A percentile compares a stretch with the other conserved stretches of the same genome.
phyloP scores from a whole-genome alignment of 2,888 invertebrate genomes.

The Pilophorus perplexus region DNA sequence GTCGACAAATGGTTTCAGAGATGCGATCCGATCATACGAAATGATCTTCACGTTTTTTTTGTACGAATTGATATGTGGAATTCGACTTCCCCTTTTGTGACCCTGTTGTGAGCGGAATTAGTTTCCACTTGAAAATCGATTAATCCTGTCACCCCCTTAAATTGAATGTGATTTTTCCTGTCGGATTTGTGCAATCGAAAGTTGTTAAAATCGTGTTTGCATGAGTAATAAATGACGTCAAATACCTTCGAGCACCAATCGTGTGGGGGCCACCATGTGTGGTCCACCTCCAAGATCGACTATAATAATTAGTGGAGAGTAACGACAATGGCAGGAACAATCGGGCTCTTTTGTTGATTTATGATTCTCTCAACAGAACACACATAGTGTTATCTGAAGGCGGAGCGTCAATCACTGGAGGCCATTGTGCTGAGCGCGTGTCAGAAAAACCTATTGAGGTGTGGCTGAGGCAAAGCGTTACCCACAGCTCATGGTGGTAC shows the following conservation, averaged over 20 bases:
- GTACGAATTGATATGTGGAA: no score
- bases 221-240: not conserved
- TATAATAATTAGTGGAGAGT: constrained; percentile 34
- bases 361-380: constrained; percentile 22
- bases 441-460: constrained; percentile 15
- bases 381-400: constrained; percentile 23
- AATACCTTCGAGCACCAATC: not conserved
- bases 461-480: not conserved
- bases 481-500: not conserved
- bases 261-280: constrained; percentile 34
- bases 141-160: no score
- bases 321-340: constrained; percentile 41
- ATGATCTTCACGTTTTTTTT: constrained; percentile 26
- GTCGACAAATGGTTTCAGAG: constrained; percentile 31
- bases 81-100: no score
- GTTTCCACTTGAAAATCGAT: no score
- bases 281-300: constrained; percentile 4
- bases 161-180: no score
- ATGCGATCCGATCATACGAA: constrained; percentile 34
- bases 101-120: no score
- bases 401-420: constrained; percentile 24
- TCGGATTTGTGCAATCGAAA: no score
- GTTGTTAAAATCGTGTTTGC: no score
- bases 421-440: constrained; percentile 11
- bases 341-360: constrained; percentile 40